These are phyloP conservation scores for Phytoseiulus persimilis DNA, from an alignment of 2,888 invertebrate species.

Conservation along the genomic window DNA sequence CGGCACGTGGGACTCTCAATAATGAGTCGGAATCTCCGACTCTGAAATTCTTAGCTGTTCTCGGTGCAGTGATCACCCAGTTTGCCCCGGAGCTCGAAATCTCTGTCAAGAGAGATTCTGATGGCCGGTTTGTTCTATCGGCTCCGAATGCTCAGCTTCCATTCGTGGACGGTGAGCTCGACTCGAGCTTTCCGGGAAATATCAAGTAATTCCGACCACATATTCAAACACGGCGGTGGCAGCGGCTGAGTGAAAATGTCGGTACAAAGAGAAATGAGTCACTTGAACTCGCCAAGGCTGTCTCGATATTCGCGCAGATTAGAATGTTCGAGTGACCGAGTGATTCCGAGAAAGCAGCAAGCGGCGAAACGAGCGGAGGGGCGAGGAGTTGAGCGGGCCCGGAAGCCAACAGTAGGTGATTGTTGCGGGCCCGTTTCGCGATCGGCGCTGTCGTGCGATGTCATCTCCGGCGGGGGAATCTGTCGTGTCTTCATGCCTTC, in stretches of 20 bases:
- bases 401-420: background rate
- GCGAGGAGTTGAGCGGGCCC: background rate
- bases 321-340: background rate
- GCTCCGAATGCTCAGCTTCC: no score
- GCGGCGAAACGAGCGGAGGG: background rate
- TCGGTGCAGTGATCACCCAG: no score
- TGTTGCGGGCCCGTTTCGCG: background rate
- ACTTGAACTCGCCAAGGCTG: background rate
- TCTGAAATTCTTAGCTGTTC: no score
- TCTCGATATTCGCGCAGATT: background rate
- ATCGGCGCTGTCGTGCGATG: background rate
- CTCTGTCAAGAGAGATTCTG: no score
- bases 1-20: no score
- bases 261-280: background rate
- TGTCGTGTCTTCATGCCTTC: no score
- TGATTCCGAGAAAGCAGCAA: background rate
- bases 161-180: no score
- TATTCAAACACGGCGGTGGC: background rate
- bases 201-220: background rate
- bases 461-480: background rate
- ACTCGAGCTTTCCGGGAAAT: no score
- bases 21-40: no score
- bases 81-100: no score
- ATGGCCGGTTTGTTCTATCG: no score
- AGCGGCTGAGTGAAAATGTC: background rate